Evolutionary conservation across 2,888 invertebrate genomes (phyloP), one percentile per base, ranked within the genome.

Genomic region (Pinctada fucata): DNA sequence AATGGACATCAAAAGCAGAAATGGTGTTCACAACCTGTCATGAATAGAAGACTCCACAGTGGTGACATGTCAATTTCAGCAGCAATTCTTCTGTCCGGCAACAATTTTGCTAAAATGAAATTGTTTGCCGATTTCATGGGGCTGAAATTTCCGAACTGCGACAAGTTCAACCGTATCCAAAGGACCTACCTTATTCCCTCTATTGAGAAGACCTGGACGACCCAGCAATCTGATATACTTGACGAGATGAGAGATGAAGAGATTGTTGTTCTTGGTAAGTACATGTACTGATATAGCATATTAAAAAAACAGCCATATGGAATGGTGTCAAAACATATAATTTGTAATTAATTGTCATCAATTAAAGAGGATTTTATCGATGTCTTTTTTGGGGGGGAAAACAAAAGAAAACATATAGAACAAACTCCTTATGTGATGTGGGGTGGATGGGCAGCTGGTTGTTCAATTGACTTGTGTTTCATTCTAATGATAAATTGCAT

Each of bases 21-120:
- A 31, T 79, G 79, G 79, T 79, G 73, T 49, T 68, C 76, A 6
- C 76, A 77, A 51, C 77, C 80, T 13, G 8, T 74, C 13, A 45
- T 80, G 68, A 80, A 80, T 48, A 69, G 73, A 47, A 45, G 73
- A 2, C 66, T 80, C 10, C 74, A 74, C 65, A 47, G 66, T 52
- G 77, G 74, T 2, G 80, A 80, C 47, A 52, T 80, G 5, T n/a
- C 77, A 64, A 10, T 73, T 3, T 47, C 72, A 50, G 10, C 70
- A 47, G n/a, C 73, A 2, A 79, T 69, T 64, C 50, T 77, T 5
- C 50, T 70, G 31, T 74, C 74, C 6, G 80, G 77, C 4, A 80
- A 80, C 50, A 77, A 80, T 31, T 77, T 70, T 50, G 48, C 58
- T 16, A 80, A 80, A 63, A 58, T 80, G 66, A 48, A 31, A n/a